Conservation (phyloP, 1,140 invertebrate genomes). For the Aphidius gifuensis region DNA sequence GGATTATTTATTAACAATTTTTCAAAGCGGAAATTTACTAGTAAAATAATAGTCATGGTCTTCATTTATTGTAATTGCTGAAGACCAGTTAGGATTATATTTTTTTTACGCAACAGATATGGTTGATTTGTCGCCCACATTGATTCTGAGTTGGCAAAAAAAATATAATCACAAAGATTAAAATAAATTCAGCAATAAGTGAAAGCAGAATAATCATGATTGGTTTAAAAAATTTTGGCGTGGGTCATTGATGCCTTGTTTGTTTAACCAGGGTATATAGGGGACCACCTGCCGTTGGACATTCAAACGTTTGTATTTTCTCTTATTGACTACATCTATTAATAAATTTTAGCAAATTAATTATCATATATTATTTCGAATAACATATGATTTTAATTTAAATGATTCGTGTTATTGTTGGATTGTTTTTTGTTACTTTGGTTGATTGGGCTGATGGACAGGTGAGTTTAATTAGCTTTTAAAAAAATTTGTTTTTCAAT, state of each 20-base stretch:
- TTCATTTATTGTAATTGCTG: no score
- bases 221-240: slow-evolving; percentile 14
- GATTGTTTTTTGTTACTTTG: not conserved
- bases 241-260: slow-evolving; percentile 6
- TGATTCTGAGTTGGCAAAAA: not conserved
- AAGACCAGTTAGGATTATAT: not conserved
- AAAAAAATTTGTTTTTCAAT: not conserved
- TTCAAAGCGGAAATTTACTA: not conserved
- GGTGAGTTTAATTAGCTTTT: not conserved
- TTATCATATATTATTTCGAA: no score
- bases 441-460: not conserved
- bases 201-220: slow-evolving; percentile 15
- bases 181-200: slow-evolving; percentile 5
- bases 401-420: not conserved
- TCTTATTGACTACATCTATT: no score
- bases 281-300: not conserved
- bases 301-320: no score
- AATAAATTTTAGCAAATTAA: no score
- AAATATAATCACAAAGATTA: no score
- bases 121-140: not conserved
- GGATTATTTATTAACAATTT: not conserved
- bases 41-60: not conserved
- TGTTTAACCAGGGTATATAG: slow-evolving; percentile 1
- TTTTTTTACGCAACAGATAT: not conserved
- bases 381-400: no score